phyloP scores from a whole-genome alignment of 1,140 invertebrate species.

The Prorops nasuta region DNA sequence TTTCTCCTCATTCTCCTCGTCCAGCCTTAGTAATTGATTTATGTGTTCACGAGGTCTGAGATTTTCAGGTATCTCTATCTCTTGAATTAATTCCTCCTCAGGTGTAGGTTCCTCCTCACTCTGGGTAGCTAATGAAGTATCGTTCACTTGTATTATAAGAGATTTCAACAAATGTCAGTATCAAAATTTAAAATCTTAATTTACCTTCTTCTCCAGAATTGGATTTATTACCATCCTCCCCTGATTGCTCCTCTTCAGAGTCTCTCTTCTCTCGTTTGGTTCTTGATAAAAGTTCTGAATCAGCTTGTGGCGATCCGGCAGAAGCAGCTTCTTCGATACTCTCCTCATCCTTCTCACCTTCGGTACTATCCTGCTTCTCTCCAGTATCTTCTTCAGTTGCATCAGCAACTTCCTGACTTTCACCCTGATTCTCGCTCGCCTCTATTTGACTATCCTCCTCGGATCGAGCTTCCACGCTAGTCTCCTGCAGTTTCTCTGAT shows the following conservation, averaged over 20 bases:
- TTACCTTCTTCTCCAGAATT: slow-evolving; percentile 62
- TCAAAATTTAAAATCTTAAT: slow-evolving; percentile 27
- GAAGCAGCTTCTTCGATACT: slow-evolving; percentile 11
- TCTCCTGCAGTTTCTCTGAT: neutral
- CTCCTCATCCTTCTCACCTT: slow-evolving; percentile 9
- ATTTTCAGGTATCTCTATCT: slow-evolving; percentile 73
- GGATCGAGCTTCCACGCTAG: no score
- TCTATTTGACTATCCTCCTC: neutral
- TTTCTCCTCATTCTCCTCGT: slow-evolving; percentile 70
- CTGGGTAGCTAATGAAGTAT: slow-evolving; percentile 3
- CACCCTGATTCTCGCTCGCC: slow-evolving; percentile 12
- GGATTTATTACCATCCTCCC: slow-evolving; percentile 32
- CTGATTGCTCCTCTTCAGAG: slow-evolving; percentile 23
- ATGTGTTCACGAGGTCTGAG: slow-evolving; percentile 78
- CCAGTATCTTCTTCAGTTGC: slow-evolving; percentile 10
- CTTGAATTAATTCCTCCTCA: slow-evolving; percentile 63
- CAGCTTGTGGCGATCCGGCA: slow-evolving; percentile 1
- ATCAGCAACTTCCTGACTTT: slow-evolving; percentile 9
- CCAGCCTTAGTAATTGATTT: slow-evolving; percentile 74
- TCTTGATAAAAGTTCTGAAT: slow-evolving; percentile 13
- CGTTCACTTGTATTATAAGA: no score
- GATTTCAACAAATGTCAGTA: no score
- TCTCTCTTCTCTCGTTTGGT: slow-evolving; percentile 15
- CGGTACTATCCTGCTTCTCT: slow-evolving; percentile 8
- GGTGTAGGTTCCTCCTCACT: slow-evolving; percentile 41